A percentile compares a stretch with the other conserved stretches of the same genome.
These are phyloP conservation scores for Apostichopus californicus DNA, from an alignment of 35 echinoderm and acorn worm species.

Conservation along the genomic window DNA sequence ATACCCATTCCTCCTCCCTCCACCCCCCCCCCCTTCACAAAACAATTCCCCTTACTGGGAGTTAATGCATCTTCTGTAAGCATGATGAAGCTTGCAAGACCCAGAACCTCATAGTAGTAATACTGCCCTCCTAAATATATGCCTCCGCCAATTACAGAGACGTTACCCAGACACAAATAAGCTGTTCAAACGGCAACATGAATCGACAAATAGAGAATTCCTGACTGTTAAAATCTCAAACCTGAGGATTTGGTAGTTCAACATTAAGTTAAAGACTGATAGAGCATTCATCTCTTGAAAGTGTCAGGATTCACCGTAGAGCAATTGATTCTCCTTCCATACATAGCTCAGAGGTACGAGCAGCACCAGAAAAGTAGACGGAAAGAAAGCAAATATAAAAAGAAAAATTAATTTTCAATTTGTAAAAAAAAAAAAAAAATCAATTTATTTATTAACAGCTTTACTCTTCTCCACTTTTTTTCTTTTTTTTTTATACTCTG, in stretches of 20 bases:
- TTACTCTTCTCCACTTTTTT: background rate
- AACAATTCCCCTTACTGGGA: too few relatives aligned
- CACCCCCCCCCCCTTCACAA: too few relatives aligned
- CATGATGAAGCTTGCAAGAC: too few relatives aligned
- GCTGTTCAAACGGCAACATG: background rate
- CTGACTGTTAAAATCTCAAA: background rate
- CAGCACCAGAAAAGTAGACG: background rate
- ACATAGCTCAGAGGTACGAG: background rate
- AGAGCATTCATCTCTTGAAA: background rate
- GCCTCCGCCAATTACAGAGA: too few relatives aligned
- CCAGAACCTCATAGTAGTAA: too few relatives aligned
- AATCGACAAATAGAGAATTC: background rate
- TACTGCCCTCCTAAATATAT: too few relatives aligned
- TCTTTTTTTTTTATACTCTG: background rate
- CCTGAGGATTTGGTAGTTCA: background rate
- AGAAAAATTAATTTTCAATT: background rate
- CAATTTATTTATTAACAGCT: background rate
- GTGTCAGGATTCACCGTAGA: background rate
- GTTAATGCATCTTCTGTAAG: too few relatives aligned
- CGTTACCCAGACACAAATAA: too few relatives aligned
- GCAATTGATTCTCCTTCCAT: background rate
- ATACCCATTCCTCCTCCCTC: too few relatives aligned
- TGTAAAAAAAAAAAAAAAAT: background rate
- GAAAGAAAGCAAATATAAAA: background rate
- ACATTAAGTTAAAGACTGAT: background rate